These are phyloP conservation scores for Mesoligia furuncula DNA, from an alignment of 2,888 invertebrate genomes.

Conservation along the genomic window DNA sequence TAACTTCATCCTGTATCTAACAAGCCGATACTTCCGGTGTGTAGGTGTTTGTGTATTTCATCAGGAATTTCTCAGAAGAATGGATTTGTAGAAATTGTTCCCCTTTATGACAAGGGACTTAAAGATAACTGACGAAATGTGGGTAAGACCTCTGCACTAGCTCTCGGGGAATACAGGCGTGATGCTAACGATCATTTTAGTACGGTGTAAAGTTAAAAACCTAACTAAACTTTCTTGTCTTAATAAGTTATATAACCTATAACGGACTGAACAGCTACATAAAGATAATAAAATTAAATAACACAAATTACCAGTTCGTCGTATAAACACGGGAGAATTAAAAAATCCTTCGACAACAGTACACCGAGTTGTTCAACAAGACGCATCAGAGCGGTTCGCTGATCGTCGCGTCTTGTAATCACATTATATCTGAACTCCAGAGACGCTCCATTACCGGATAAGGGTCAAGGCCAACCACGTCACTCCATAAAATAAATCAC, in stretches of 20 bases:
- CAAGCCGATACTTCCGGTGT: background rate
- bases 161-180: background rate
- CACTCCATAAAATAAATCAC: constrained; percentile 40
- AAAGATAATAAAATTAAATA: background rate
- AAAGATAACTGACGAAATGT: background rate
- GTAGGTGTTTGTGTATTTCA: background rate
- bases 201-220: background rate
- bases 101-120: background rate
- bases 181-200: background rate
- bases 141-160: background rate
- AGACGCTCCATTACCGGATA: constrained; percentile 22
- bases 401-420: constrained; percentile 29
- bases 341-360: background rate
- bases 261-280: background rate
- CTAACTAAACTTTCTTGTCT: background rate
- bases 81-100: background rate
- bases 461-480: constrained; percentile 37
- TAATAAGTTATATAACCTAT: background rate
- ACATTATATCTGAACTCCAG: constrained; percentile 29
- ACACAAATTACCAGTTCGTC: background rate
- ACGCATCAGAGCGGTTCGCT: background rate
- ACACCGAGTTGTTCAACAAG: background rate
- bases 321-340: background rate
- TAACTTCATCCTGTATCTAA: constrained; percentile 44
- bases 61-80: background rate